Conservation (phyloP, 2,113 vertebrate species). For the Phalacrocorax carbo region DNA sequence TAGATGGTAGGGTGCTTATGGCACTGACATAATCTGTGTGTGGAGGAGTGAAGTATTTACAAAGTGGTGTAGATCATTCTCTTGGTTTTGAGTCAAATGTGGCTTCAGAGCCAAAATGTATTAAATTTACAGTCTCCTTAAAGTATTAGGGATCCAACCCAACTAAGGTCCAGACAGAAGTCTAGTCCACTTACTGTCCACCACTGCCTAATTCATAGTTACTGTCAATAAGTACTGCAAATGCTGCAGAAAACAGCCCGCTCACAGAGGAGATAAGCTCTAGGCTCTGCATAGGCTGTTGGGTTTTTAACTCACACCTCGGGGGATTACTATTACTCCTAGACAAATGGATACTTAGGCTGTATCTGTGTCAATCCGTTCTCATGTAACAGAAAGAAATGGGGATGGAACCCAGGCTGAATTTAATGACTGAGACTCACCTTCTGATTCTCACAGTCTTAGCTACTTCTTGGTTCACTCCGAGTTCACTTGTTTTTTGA, state of each 20-base stretch:
- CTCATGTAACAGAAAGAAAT: background rate
- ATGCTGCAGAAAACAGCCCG: background rate
- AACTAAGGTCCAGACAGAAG: background rate
- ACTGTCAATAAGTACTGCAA: background rate
- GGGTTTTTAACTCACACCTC: background rate
- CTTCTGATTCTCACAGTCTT: background rate
- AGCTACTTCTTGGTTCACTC: background rate
- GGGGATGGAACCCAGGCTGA: background rate
- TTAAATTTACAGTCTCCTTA: background rate
- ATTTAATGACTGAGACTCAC: background rate
- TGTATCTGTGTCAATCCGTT: background rate
- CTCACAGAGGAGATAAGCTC: background rate
- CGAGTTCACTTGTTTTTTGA: background rate
- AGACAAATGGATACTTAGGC: background rate
- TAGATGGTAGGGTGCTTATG: background rate
- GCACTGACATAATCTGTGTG: background rate
- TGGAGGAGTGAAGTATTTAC: background rate
- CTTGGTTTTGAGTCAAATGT: background rate
- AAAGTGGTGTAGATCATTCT: background rate
- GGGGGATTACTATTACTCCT: background rate
- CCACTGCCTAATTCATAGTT: background rate
- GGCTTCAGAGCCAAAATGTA: background rate
- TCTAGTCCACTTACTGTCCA: background rate
- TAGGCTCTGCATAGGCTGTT: background rate
- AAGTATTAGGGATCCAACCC: background rate